Evolutionary conservation across 2,113 vertebrate genomes (phyloP).

Genomic region (Loxodonta africana): DNA sequence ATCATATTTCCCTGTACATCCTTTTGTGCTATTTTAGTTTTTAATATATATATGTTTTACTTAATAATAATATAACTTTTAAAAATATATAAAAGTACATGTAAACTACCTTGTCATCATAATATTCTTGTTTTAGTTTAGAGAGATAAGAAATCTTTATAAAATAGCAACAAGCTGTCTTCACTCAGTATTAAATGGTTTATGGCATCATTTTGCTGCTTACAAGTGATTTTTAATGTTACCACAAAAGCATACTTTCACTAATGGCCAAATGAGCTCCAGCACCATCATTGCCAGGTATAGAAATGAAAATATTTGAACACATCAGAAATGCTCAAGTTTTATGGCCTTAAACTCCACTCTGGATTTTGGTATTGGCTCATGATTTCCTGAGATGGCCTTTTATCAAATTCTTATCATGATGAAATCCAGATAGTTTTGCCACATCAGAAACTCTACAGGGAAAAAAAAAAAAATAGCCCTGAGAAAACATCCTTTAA

Average conservation of each 20-base stretch:
- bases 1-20: background rate
- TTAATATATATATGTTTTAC: background rate
- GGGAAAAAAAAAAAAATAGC: background rate
- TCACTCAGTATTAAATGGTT: background rate
- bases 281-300: background rate
- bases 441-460: background rate
- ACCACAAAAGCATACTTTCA: background rate
- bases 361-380: background rate
- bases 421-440: constrained; percentile 15
- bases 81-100: background rate
- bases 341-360: background rate
- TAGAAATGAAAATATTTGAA: background rate
- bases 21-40: background rate
- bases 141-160: background rate
- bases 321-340: background rate
- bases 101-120: background rate
- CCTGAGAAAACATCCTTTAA: background rate
- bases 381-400: background rate
- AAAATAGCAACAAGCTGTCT: background rate
- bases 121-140: background rate
- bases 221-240: background rate
- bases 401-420: background rate
- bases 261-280: background rate
- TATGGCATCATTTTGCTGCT: background rate
- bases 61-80: background rate